Evolutionary conservation across 2,113 vertebrate genomes (phyloP).

Genomic region (Dromas ardeola): DNA sequence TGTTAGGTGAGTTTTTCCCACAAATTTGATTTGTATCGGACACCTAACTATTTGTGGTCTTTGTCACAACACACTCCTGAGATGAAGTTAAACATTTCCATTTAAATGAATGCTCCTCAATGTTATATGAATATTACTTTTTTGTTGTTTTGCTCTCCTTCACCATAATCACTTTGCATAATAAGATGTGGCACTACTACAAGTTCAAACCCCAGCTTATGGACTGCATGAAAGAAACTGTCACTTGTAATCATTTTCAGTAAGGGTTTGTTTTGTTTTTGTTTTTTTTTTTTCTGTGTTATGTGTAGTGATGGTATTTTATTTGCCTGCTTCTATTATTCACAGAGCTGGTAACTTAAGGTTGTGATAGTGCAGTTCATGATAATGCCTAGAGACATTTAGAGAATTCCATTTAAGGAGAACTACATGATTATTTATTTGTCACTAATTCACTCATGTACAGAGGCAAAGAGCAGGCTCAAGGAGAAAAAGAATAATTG

Average conservation of each 20-base stretch:
- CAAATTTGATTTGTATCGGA: neutral
- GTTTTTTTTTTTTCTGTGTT: neutral
- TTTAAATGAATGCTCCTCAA: neutral
- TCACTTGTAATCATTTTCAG: constrained; percentile 36
- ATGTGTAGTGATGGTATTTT: neutral
- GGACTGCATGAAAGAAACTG: constrained; percentile 21
- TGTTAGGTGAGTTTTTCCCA: neutral
- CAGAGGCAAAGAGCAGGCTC: neutral
- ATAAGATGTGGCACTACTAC: constrained; percentile 6
- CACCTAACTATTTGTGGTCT: neutral
- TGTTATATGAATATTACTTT: constrained; percentile 4
- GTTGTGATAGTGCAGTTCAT: neutral
- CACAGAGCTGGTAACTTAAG: neutral
- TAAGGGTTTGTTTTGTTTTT: neutral
- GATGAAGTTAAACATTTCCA: neutral
- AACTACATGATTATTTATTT: constrained; percentile 3
- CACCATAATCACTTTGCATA: neutral
- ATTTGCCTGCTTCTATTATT: constrained; percentile 20
- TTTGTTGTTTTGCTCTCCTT: neutral
- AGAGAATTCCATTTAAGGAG: constrained; percentile 39
- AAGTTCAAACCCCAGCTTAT: constrained; percentile 2
- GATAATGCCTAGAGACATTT: neutral
- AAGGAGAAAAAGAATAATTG: neutral
- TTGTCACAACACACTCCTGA: neutral
- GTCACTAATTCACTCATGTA: neutral